Conservation (phyloP, 2,888 invertebrate species). For the Drosophila anceps region DNA sequence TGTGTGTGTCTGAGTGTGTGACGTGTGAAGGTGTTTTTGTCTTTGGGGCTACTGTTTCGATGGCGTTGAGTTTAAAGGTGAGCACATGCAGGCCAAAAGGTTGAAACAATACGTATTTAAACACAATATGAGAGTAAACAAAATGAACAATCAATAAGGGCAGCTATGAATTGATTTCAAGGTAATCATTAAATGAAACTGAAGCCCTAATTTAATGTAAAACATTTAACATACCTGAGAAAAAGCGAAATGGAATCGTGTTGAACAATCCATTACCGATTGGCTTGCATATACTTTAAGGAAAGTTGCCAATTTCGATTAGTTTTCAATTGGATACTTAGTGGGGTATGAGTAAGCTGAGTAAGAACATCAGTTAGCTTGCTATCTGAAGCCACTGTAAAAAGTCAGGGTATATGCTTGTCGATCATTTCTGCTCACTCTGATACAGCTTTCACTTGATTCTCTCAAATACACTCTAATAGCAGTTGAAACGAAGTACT, state of each 20-base stretch:
- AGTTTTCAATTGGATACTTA: too few species aligned
- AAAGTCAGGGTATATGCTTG: neutral
- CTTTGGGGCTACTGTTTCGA: conserved; percentile 51
- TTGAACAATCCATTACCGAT: neutral
- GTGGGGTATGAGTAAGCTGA: neutral
- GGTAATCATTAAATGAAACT: neutral
- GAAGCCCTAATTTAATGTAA: neutral
- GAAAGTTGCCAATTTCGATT: too few species aligned
- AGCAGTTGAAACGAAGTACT: too few species aligned
- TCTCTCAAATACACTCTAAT: too few species aligned
- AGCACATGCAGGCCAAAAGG: conserved; percentile 26
- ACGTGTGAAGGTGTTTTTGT: conserved; percentile 74
- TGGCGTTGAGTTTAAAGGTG: conserved; percentile 46
- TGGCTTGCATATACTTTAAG: too few species aligned
- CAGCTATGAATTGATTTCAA: neutral
- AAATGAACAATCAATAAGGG: neutral
- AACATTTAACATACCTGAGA: neutral
- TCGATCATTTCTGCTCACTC: too few species aligned
- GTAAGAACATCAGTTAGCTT: neutral
- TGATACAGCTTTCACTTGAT: too few species aligned
- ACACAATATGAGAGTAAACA: neutral
- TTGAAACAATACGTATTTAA: neutral
- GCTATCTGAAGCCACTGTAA: too few species aligned
- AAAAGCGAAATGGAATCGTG: neutral
- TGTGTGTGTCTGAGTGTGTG: conserved; percentile 9